phyloP scores from a whole-genome alignment of 1,140 invertebrate genomes.

The Macrobrachium nipponense region DNA sequence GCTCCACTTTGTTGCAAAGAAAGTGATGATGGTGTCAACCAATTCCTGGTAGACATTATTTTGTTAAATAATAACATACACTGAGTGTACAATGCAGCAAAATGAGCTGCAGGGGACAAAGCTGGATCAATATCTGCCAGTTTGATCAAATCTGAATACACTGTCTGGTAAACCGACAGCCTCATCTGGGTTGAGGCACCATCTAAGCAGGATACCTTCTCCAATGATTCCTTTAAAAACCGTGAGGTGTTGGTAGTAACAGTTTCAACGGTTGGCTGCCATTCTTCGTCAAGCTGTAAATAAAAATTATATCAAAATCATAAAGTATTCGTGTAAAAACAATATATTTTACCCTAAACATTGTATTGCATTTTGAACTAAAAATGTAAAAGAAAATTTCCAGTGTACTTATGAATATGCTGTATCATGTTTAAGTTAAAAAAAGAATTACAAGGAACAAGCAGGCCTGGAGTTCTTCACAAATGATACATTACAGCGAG shows the following conservation, averaged over 20 bases:
- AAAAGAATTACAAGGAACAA: too few relatives aligned
- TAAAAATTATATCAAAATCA: neutral
- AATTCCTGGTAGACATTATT: conserved; percentile 69
- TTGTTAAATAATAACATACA: conserved; percentile 70
- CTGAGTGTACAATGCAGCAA: conserved; percentile 83
- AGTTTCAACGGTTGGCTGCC: conserved; percentile 37
- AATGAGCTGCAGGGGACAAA: conserved; percentile 86
- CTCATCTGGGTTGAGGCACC: conserved; percentile 57
- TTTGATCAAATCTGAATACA: conserved; percentile 69
- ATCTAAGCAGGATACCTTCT: conserved; percentile 60
- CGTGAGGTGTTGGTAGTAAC: conserved; percentile 57
- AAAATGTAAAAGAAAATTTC: too few relatives aligned
- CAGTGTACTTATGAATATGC: too few relatives aligned
- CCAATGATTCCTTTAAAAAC: conserved; percentile 59
- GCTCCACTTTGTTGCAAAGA: conserved; percentile 71
- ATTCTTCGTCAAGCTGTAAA: conserved; percentile 57
- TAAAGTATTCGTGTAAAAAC: too few relatives aligned
- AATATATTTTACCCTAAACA: too few relatives aligned
- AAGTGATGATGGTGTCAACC: conserved; percentile 70
- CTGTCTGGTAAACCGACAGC: conserved; percentile 60
- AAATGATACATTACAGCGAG: too few relatives aligned
- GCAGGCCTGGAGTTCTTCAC: too few relatives aligned
- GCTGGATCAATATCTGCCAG: conserved; percentile 87
- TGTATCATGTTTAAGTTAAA: too few relatives aligned
- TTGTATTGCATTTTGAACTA: too few relatives aligned